Evolutionary conservation across 2,797 vertebrate species (phyloP).

Genomic region (Argya squamiceps): DNA sequence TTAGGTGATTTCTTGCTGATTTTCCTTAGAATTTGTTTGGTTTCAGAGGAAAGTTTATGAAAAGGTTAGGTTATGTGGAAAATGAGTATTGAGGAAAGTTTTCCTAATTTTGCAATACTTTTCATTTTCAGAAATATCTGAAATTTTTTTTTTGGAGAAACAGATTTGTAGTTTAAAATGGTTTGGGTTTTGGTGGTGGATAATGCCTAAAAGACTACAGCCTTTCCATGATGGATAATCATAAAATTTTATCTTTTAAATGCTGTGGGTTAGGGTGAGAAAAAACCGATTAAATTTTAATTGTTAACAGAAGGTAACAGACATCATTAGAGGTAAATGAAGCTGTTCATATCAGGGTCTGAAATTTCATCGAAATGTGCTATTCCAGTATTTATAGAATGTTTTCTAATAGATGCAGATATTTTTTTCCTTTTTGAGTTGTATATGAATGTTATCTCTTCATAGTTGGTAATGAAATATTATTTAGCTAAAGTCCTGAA

Average conservation of each 20-base stretch:
- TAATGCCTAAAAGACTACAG: neutral
- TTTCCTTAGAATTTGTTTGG: neutral
- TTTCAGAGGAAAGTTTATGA: neutral
- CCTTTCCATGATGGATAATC: neutral
- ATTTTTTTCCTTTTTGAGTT: neutral
- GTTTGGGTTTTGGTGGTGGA: neutral
- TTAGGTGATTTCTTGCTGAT: neutral
- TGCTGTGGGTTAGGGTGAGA: fast-evolving
- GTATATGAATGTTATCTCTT: neutral
- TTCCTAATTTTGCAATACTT: neutral
- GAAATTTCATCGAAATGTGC: neutral
- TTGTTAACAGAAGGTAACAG: neutral
- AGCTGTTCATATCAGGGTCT: neutral
- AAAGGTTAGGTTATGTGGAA: neutral
- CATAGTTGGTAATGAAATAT: too few relatives aligned
- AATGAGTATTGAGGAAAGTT: neutral
- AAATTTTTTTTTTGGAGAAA: neutral
- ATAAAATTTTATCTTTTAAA: neutral
- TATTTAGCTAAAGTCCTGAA: neutral
- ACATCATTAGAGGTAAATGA: neutral
- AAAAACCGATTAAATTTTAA: neutral
- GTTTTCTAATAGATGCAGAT: neutral
- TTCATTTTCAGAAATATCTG: neutral
- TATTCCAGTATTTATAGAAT: neutral
- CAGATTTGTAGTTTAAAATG: neutral